Conservation (phyloP, 2,888 invertebrate genomes). For the Taphrorychus bicolor region DNA sequence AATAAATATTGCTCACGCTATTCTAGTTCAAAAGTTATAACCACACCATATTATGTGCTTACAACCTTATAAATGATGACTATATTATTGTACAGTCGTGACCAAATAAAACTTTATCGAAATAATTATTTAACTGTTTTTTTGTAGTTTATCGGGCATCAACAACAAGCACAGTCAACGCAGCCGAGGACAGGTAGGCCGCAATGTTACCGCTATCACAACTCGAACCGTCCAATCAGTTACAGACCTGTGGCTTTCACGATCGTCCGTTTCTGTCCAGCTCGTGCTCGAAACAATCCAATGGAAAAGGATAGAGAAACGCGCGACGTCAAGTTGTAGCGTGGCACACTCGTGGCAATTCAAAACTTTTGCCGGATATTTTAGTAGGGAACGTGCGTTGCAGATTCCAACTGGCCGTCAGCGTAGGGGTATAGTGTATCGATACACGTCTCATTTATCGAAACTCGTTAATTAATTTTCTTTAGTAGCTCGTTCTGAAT, state of each 20-base stretch:
- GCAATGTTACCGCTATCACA: conserved; percentile 38
- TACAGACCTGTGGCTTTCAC: conserved; percentile 57
- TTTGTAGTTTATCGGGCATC: too few species aligned
- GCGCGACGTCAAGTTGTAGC: conserved; percentile 48
- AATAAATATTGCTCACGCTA: too few species aligned
- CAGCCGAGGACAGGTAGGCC: conserved; percentile 27
- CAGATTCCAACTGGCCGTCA: conserved; percentile 4
- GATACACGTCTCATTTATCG: conserved; percentile 5
- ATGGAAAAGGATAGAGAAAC: conserved; percentile 30
- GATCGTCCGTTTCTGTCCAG: conserved; percentile 31
- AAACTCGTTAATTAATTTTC: background rate
- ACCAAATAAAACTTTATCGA: too few species aligned
- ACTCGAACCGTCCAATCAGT: conserved; percentile 50
- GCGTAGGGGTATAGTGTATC: conserved; percentile 3
- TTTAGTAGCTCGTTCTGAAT: background rate
- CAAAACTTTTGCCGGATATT: conserved; percentile 47
- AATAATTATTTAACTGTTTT: too few species aligned
- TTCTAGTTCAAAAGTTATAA: too few species aligned
- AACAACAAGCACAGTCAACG: conserved; percentile 16
- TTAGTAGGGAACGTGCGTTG: conserved; percentile 31
- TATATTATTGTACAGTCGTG: too few species aligned
- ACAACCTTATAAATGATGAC: too few species aligned
- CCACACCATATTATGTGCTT: too few species aligned
- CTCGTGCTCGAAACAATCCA: background rate
- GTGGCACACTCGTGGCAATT: conserved; percentile 55